Conservation (phyloP, 2,888 invertebrate species). For the Orchesellides sinensis region DNA sequence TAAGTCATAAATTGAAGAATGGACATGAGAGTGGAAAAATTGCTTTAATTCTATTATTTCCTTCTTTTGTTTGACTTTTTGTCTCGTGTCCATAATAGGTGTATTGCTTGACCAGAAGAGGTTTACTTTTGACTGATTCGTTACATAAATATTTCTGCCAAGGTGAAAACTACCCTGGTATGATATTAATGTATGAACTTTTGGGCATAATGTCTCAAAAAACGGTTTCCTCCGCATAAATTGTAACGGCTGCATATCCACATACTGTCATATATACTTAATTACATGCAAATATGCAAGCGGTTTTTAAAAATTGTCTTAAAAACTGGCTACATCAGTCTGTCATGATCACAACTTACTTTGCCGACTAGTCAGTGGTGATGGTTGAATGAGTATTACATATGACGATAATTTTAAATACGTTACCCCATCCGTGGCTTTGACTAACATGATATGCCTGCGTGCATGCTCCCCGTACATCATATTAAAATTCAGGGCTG, state of each 20-base stretch:
- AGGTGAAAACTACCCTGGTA: too few species aligned
- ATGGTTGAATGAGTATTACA: constrained; percentile 42
- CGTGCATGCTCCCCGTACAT: constrained; percentile 40
- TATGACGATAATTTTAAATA: background rate
- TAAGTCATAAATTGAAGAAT: constrained; percentile 60
- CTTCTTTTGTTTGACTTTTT: background rate
- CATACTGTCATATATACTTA: too few species aligned
- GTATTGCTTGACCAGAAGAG: constrained; percentile 37
- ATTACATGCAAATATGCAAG: too few species aligned
- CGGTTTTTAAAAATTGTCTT: too few species aligned
- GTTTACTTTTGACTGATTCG: background rate
- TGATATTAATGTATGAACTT: too few species aligned
- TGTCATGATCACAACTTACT: too few species aligned
- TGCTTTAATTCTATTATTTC: constrained; percentile 11
- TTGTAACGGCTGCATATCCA: too few species aligned
- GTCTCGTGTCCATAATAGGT: background rate
- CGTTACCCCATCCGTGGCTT: constrained; percentile 8
- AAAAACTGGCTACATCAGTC: too few species aligned
- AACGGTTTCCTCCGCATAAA: too few species aligned
- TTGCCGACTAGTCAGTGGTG: background rate
- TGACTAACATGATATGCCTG: constrained; percentile 51
- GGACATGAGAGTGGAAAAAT: constrained; percentile 61
- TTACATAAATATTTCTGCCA: too few species aligned
- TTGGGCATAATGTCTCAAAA: too few species aligned
- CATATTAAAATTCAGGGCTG: constrained; percentile 53